Base-by-base conservation (phyloP, 2,797 vertebrate species). In the Lagocephalus sceleratus region DNA sequence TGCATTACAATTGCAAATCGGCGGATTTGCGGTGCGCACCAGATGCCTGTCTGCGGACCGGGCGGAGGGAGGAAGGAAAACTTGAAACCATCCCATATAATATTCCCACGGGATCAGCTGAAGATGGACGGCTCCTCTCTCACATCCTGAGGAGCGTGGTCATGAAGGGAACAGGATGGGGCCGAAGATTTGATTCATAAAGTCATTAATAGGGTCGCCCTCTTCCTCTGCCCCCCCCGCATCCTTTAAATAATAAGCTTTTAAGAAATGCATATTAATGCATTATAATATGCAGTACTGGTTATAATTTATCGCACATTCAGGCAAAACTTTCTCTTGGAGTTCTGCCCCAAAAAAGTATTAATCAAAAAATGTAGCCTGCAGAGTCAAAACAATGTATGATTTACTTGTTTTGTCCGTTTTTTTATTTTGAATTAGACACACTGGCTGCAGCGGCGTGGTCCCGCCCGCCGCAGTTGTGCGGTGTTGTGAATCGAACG, bases 21-120 rank as follows among this genome's bases (percentile, higher is more conserved):
- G 32, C 25, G 26, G 19, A 5, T n/a, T n/a, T 47, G 44, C 41
- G 12, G 17, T 53, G 46, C 32, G 25, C 53, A 41, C 26, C 73
- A 66, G 47, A 62, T 29, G 60, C 56, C 39, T 63, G 58, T 46
- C 20, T 42, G 59, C 17, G 20, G 35, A 48, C 12, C 35, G 54
- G 41, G 61, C 41, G n/a, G 54, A 19, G 59, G 21, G 63, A 48
- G 54, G 54, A 63, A 50, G 54, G 35, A 11, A 49, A 47, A 52
- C 25, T 59, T 7, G 55, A 57, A 68, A 54, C 70, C 73, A 26
- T 40, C 76, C 76, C 66, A 63, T 32, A 17, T 35, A 12, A 57
- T 53, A 63, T 43, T 57, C 75, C 75, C 68, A 14, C 45, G 75
- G 41, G 73, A 68, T 29, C 47, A 12, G 58, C 6, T 5, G 38